Evolutionary conservation across 2,113 vertebrate species (phyloP).

Genomic region (Halcyon senegalensis): DNA sequence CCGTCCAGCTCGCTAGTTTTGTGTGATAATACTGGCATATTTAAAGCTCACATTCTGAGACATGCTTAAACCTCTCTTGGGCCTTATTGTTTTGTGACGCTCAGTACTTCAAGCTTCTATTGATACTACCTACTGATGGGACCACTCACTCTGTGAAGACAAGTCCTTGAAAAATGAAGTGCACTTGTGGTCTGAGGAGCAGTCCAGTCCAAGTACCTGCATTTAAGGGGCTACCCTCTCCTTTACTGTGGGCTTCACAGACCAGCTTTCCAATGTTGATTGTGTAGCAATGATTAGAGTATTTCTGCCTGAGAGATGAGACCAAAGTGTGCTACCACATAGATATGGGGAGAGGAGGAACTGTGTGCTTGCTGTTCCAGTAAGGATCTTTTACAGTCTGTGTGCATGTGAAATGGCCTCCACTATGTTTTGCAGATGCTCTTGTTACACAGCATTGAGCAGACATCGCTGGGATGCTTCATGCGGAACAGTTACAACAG

Average conservation of each 20-base stretch:
- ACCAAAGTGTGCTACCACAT: neutral
- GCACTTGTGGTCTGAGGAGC: neutral
- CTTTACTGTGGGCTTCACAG: neutral
- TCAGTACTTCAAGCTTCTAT: neutral
- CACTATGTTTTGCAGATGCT: neutral
- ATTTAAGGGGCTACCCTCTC: neutral
- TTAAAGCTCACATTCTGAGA: neutral
- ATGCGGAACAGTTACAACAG: fast-evolving
- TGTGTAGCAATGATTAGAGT: neutral
- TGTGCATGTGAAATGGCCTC: neutral
- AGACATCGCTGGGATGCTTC: neutral
- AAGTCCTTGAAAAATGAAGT: neutral
- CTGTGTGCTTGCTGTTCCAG: neutral
- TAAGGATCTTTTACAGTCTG: neutral
- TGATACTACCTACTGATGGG: neutral
- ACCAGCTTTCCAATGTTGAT: neutral
- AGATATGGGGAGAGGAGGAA: neutral
- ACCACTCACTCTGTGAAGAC: neutral
- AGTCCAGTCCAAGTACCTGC: too few relatives aligned
- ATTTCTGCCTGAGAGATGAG: neutral
- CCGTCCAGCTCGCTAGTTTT: neutral
- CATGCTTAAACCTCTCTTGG: neutral
- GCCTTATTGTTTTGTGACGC: neutral
- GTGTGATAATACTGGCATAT: neutral
- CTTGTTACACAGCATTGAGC: neutral